Percentiles rank a stretch among this genome's conserved stretches.
Conservation (phyloP, 2,888 invertebrate genomes). For the Cephus spinipes region DNA sequence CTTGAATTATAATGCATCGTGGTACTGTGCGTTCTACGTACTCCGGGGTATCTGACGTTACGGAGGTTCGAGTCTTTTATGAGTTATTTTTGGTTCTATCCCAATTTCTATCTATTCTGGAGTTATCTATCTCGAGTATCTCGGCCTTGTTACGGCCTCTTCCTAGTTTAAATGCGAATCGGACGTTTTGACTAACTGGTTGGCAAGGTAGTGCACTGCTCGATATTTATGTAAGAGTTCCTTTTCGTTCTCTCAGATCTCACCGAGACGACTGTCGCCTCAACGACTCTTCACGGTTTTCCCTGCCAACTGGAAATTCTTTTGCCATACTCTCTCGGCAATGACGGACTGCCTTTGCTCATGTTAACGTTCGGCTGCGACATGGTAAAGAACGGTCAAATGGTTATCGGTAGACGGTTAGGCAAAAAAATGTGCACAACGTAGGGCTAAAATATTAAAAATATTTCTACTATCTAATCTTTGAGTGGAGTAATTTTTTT, state of each 20-base stretch:
- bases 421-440: not conserved
- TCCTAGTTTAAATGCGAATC: slow-evolving; percentile 1
- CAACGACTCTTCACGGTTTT: slow-evolving; percentile 3
- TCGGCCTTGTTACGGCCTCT: not conserved
- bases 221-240: slow-evolving; percentile 7
- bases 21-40: not conserved
- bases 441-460: not conserved
- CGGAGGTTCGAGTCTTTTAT: not conserved
- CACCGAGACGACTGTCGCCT: slow-evolving; percentile 11
- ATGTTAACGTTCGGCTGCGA: slow-evolving; percentile 21
- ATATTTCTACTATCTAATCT: not conserved
- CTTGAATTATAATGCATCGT: not conserved
- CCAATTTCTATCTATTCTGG: slow-evolving; percentile 40
- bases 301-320: slow-evolving; percentile 13
- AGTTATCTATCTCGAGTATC: slow-evolving; percentile 20
- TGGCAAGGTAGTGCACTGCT: not conserved
- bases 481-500: not conserved
- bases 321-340: not conserved
- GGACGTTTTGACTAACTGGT: not conserved
- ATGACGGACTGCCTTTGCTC: slow-evolving; percentile 20
- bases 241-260: slow-evolving; percentile 2
- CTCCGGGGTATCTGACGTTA: not conserved
- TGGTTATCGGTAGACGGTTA: not conserved
- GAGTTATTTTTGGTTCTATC: slow-evolving; percentile 32
- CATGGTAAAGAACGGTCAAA: not conserved